These are phyloP conservation scores for Graphium colonna DNA, from an alignment of 2,888 invertebrate species.

Conservation along the genomic window DNA sequence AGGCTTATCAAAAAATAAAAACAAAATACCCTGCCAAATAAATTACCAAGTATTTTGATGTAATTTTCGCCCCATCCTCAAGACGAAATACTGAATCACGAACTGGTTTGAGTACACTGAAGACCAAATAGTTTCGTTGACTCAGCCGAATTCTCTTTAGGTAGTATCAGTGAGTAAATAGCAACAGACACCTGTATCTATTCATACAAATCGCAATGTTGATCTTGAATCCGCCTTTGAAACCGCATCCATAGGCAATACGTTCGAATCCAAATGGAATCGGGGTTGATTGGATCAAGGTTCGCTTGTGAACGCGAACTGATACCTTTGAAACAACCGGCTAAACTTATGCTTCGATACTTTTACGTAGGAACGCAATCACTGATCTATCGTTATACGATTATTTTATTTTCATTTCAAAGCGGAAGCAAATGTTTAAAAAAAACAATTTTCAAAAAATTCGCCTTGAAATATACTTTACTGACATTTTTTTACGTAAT, in stretches of 20 bases:
- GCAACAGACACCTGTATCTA: background rate
- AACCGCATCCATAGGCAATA: conserved; percentile 16
- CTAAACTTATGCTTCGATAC: background rate
- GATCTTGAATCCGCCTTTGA: conserved; percentile 10
- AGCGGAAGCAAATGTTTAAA: too few relatives aligned
- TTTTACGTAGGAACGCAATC: background rate
- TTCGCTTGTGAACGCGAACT: background rate
- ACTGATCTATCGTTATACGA: too few relatives aligned
- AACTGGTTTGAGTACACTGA: background rate
- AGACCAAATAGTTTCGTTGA: background rate
- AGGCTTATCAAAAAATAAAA: too few relatives aligned
- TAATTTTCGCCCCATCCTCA: background rate
- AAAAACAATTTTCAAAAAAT: too few relatives aligned
- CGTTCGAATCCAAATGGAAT: conserved; percentile 4
- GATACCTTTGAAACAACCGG: background rate
- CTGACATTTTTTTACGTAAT: too few relatives aligned
- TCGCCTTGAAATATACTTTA: too few relatives aligned
- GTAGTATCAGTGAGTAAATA: background rate
- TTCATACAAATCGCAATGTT: background rate
- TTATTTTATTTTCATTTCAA: too few relatives aligned
- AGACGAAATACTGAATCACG: background rate
- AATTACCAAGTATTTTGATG: too few relatives aligned
- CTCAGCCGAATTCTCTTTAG: background rate
- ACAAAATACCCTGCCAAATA: too few relatives aligned
- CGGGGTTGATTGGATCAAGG: conserved; percentile 11